Percentiles rank a stretch among this genome's conserved stretches.
phyloP scores from a whole-genome alignment of 1,140 invertebrate species.

The Drosophila carrolli region DNA sequence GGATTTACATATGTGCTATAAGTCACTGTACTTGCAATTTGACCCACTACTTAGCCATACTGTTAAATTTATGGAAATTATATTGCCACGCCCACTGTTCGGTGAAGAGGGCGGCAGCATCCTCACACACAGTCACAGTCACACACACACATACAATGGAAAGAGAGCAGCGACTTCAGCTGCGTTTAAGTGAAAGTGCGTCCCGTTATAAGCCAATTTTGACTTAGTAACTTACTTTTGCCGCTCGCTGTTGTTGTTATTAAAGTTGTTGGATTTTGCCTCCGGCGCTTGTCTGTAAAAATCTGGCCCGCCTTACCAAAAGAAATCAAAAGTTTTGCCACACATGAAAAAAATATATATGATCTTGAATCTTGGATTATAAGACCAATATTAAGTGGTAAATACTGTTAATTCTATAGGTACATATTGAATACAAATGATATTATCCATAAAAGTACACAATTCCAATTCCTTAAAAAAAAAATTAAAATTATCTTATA shows the following conservation, averaged over 20 bases:
- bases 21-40: neutral
- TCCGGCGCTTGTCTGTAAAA: constrained; percentile 54
- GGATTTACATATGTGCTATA: neutral
- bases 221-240: constrained; percentile 74
- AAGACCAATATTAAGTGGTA: neutral
- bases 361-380: neutral
- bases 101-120: constrained; percentile 9
- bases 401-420: neutral
- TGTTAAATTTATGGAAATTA: constrained; percentile 45
- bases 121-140: neutral
- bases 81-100: constrained; percentile 31
- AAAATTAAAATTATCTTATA: too few relatives aligned
- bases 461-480: too few relatives aligned
- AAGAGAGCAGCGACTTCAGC: constrained; percentile 9
- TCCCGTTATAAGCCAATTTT: constrained; percentile 72
- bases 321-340: constrained; percentile 68
- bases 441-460: too few relatives aligned
- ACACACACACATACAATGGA: neutral
- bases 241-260: constrained; percentile 19
- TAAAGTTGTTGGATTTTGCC: constrained; percentile 23
- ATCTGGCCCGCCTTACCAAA: constrained; percentile 46
- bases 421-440: too few relatives aligned
- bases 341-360: constrained; percentile 5
- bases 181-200: constrained; percentile 66
- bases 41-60: neutral